A percentile compares a stretch with the other conserved stretches of the same genome.
These are phyloP conservation scores for Ivindomyrus marchei DNA, from an alignment of 2,113 vertebrate species.

Conservation along the genomic window DNA sequence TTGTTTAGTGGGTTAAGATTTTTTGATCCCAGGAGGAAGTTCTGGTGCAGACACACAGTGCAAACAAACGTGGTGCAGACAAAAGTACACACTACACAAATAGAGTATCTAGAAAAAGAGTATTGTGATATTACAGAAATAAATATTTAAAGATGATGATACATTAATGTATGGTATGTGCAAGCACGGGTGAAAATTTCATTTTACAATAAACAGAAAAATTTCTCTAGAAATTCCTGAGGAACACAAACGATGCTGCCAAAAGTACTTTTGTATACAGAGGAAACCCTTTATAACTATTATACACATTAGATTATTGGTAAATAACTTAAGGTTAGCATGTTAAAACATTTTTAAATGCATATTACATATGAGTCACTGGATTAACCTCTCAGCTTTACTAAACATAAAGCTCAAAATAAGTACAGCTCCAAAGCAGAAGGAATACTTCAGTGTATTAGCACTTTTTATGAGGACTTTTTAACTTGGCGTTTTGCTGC, in stretches of 20 bases:
- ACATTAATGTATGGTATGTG: not conserved
- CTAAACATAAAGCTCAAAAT: not conserved
- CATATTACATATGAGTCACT: not conserved
- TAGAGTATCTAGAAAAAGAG: not conserved
- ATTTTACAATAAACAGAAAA: not conserved
- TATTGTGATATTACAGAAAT: not conserved
- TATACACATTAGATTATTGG: not conserved
- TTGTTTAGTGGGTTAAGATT: not conserved
- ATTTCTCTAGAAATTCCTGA: not conserved
- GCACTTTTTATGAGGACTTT: not conserved
- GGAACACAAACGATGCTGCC: not conserved
- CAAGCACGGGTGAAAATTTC: not conserved
- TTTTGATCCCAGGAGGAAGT: not conserved
- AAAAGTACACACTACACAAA: not conserved
- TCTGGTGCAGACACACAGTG: not conserved
- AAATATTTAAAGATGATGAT: not conserved
- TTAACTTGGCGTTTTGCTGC: not conserved
- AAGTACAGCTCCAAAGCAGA: not conserved
- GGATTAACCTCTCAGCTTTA: not conserved
- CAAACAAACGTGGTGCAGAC: not conserved
- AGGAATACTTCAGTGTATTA: not conserved
- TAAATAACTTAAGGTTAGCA: not conserved
- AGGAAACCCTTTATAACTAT: not conserved
- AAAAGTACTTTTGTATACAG: not conserved
- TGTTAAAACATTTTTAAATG: not conserved